These are phyloP conservation scores for Sarcophaga rosellei DNA, from an alignment of 2,888 invertebrate genomes.

Conservation along the genomic window DNA sequence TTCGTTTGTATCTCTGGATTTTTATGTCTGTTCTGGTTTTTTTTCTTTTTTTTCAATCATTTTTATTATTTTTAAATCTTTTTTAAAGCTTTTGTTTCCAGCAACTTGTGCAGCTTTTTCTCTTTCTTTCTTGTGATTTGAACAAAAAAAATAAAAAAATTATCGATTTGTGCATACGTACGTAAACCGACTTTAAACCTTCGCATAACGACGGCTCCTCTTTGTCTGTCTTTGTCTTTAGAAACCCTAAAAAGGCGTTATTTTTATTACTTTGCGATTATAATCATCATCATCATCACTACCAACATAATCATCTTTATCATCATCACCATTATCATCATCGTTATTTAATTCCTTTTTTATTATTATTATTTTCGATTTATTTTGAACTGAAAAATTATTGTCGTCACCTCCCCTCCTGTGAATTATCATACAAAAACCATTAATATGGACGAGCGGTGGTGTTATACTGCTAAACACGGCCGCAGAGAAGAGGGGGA, in stretches of 20 bases:
- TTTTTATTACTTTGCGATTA: conserved; percentile 42
- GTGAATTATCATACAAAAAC: not conserved
- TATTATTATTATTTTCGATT: conserved; percentile 1
- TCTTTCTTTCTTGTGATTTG: too few species aligned
- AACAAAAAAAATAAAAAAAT: too few species aligned
- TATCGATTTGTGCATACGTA: too few species aligned
- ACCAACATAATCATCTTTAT: not conserved
- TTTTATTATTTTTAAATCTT: conserved; percentile 4
- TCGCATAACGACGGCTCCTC: too few species aligned
- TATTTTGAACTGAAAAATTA: conserved; percentile 2
- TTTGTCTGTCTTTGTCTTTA: not conserved
- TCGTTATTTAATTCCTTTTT: conserved; percentile 47
- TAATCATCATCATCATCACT: conserved; percentile 33
- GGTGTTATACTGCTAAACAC: too few species aligned
- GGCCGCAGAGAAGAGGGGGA: too few species aligned
- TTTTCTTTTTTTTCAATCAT: not conserved
- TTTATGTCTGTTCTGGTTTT: too few species aligned
- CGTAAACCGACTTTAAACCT: too few species aligned
- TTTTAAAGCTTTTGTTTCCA: too few species aligned
- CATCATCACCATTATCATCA: not conserved
- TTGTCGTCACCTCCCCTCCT: not conserved
- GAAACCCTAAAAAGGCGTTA: conserved; percentile 20
- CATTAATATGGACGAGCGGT: not conserved
- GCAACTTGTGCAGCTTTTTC: too few species aligned
- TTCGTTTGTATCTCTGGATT: too few species aligned